Base-by-base conservation (phyloP, 2,113 vertebrate genomes). In the Tachycineta bicolor region DNA sequence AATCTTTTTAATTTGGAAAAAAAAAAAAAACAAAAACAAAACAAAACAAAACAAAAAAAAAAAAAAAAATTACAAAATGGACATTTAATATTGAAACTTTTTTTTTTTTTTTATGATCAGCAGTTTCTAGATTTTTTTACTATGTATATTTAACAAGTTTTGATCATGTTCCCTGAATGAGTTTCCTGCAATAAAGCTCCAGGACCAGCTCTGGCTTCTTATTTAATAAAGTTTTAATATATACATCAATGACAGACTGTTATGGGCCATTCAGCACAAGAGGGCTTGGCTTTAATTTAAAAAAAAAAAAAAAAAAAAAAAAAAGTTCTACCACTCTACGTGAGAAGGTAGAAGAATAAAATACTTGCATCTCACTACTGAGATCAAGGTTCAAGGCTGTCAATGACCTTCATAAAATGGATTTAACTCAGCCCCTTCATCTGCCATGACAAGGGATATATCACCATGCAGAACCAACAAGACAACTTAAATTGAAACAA, bases 401-500 rank as follows among this genome's bases (percentile, higher is more conserved):
- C 1, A 22, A 81, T 91, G 64, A 95, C 82, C 52, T 83, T 92
- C 68, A 77, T 80, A 37, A 85, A 93, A 90, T 19, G 4, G 11
- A 82, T 84, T 96, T 94, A 88, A 62, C 20, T 91, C 56, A 77
- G 26, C 9, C 25, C 83, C 74, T 92, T 83, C 39, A 59, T 81
- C 80, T 90, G 39, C 56, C 49, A 43, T 46, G 39, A 52, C 84
- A 73, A 86, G 19, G 67, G 85, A 81, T 92, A 56, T 58, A 95
- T 96, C 75, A 91, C 39, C 49, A 56, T 55, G 53, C 41, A 89
- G 67, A 96, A 87, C 14, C 69, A 89, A 92, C 69, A 71, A 41
- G 95, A 93, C 64, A 86, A 84, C 52, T 71, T 89, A 93, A 96
- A 95, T 82, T 93, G 88, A 88, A 97, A 83, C 74, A 93, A 94